Evolutionary conservation across 1,140 invertebrate genomes (phyloP), one percentile per base, ranked within the genome.

Genomic region (Platorchestia sp.): DNA sequence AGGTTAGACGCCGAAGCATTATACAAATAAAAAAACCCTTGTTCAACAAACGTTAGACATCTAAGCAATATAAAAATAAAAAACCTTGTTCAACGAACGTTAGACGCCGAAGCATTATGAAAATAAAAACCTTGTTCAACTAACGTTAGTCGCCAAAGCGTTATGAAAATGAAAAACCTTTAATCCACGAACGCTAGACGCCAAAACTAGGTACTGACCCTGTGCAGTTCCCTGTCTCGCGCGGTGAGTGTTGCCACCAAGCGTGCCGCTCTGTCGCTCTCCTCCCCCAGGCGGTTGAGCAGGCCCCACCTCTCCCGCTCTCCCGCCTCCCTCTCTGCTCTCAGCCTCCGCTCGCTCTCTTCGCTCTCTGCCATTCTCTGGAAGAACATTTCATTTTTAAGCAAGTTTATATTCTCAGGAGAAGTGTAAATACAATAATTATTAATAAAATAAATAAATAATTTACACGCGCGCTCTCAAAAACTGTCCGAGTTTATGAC

Each of bases 251-350:
- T 98, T 44, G 99, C 98, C 36, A 98, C 98, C 22, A 99, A 97
- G 95, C 98, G 98, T 95, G 99, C 97, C 41, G 98, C 98, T 95
- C 99, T 97, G 97, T 99, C 99, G 0, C 99, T 98, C 96, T 99
- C 98, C 97, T 99, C 99, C 59, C 98, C 97, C 0, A 99, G 99
- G 96, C 99, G 98, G 96, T 98, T 98, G 96, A 99, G 97, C 95
- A 99, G 97, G 96, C 98, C 98, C 98, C 99, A 99, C 86, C 99
- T 98, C 97, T 99, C 99, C 44, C 98, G 97, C 97, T 99, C 99
- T 0, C 98, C 97, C 96, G 99, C 98, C 96, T 99, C 98, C 0
- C 98, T 97, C 97, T 99, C 98, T 45, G 98, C 98, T 0, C 98
- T 98, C 96, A 98, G 97, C 97, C 98, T 97, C 95, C 98, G 98